Evolutionary conservation across 2,888 invertebrate species (phyloP).

Genomic region (Adelphocoris suturalis): DNA sequence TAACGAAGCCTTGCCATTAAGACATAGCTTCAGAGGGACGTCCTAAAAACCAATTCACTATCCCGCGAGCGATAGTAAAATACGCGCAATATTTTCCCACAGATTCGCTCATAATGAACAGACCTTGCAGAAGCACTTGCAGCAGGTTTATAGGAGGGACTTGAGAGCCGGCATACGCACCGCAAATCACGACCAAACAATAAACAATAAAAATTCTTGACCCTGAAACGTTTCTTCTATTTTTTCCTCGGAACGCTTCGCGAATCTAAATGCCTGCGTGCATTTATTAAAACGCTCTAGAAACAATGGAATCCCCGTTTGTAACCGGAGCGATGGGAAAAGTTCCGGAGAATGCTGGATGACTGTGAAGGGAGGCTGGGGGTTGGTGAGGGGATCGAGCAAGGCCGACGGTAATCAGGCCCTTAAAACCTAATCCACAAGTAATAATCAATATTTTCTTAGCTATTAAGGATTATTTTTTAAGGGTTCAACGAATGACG

Average conservation of each 20-base stretch:
- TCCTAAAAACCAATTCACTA: too few species aligned
- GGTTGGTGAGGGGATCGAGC: not conserved
- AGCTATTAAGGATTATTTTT: too few species aligned
- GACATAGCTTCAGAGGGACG: too few species aligned
- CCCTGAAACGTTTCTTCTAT: not conserved
- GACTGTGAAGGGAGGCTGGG: not conserved
- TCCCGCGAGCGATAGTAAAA: too few species aligned
- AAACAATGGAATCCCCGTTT: conserved; percentile 50
- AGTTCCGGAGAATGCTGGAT: conserved; percentile 35
- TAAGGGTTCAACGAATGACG: too few species aligned
- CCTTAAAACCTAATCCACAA: too few species aligned
- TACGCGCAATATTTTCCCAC: too few species aligned
- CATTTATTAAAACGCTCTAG: conserved; percentile 52
- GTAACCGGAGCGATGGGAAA: conserved; percentile 43
- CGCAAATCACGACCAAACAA: not conserved
- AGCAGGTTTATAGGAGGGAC: not conserved
- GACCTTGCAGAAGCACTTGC: not conserved
- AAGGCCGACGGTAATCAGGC: too few species aligned
- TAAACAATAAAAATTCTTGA: conserved; percentile 14
- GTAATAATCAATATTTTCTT: too few species aligned
- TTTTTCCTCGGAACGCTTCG: not conserved
- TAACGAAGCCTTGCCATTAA: too few species aligned
- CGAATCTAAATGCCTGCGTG: conserved; percentile 27
- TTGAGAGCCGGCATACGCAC: not conserved
- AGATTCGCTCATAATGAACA: not conserved